phyloP scores from a whole-genome alignment of 1,140 invertebrate genomes.

The Apis dorsata region DNA sequence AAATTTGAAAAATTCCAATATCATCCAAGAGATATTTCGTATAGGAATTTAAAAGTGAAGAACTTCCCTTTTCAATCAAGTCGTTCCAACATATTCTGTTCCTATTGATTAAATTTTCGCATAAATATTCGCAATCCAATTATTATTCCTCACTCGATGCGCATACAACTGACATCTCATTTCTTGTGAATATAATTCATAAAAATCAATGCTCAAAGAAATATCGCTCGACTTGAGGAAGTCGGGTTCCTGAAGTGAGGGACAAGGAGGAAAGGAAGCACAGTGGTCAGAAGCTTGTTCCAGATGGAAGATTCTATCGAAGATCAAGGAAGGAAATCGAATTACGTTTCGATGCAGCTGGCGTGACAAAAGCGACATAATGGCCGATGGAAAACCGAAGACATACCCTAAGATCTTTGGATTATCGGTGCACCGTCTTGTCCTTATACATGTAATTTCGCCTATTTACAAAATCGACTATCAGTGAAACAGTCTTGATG shows the following conservation, averaged over 20 bases:
- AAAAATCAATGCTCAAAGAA: too few species aligned
- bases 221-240: neutral
- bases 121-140: too few species aligned
- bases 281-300: neutral
- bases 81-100: too few species aligned
- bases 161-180: too few species aligned
- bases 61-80: too few species aligned
- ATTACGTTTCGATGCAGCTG: constrained; percentile 41
- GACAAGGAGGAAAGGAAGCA: constrained; percentile 3
- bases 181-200: too few species aligned
- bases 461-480: constrained; percentile 20
- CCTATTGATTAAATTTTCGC: too few species aligned
- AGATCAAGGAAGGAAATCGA: constrained; percentile 30
- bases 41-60: too few species aligned
- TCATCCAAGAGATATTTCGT: too few species aligned
- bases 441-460: constrained; percentile 12
- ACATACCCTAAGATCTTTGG: neutral
- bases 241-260: neutral
- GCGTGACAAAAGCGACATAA: constrained; percentile 51
- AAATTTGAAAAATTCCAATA: neutral
- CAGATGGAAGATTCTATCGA: neutral
- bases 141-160: too few species aligned
- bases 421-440: constrained; percentile 29
- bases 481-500: neutral
- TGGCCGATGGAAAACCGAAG: constrained; percentile 25